Evolutionary conservation across 1,140 invertebrate species (phyloP).

Genomic region (Laupala kohalensis): DNA sequence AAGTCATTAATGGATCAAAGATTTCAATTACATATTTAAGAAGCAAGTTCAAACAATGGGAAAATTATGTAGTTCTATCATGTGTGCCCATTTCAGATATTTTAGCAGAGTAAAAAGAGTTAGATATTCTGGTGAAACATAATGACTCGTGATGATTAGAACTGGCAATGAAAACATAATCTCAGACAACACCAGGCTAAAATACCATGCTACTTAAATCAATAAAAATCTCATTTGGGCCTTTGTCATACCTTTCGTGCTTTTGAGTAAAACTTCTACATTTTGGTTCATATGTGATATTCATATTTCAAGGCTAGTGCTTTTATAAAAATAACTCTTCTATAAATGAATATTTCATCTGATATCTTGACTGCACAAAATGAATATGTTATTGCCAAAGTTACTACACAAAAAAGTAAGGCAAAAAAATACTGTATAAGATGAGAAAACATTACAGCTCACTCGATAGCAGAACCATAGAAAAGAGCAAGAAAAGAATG

Average conservation of each 20-base stretch:
- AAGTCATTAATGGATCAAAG: too few species aligned
- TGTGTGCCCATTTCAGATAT: too few species aligned
- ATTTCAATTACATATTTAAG: too few species aligned
- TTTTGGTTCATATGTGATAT: too few species aligned
- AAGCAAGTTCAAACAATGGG: too few species aligned
- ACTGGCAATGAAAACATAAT: neutral
- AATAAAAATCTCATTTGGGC: conserved; percentile 20
- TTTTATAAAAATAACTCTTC: too few species aligned
- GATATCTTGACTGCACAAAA: neutral
- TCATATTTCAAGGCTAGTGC: too few species aligned
- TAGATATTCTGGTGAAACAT: too few species aligned
- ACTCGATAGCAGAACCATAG: neutral
- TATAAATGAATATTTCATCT: neutral
- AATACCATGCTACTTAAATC: neutral
- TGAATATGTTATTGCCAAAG: neutral
- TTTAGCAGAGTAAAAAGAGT: too few species aligned
- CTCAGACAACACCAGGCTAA: neutral
- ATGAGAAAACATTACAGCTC: neutral
- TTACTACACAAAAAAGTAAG: neutral
- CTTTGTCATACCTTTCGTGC: conserved; percentile 24
- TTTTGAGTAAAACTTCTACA: too few species aligned
- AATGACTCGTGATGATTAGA: too few species aligned
- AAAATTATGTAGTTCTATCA: too few species aligned
- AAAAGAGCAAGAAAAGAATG: neutral
- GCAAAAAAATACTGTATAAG: neutral